These are phyloP conservation scores for Darevskia nairensis DNA, from an alignment of 2,797 vertebrate species.

Conservation along the genomic window DNA sequence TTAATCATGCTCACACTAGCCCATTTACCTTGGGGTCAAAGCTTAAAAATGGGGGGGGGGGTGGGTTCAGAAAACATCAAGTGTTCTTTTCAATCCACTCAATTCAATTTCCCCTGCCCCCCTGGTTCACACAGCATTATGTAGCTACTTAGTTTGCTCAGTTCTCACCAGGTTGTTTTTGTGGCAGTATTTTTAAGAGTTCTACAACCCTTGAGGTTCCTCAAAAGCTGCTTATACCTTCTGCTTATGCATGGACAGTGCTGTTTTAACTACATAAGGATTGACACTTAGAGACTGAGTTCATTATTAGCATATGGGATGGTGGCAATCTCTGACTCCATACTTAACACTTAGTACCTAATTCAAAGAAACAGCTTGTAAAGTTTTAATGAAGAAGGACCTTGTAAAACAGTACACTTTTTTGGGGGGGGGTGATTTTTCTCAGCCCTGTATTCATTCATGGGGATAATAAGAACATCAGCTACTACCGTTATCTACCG, in stretches of 20 bases:
- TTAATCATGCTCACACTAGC: not conserved
- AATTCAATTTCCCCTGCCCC: not conserved
- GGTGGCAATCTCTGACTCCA: not conserved
- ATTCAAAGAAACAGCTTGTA: not conserved
- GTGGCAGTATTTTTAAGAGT: not conserved
- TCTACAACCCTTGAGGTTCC: not conserved
- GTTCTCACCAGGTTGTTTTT: not conserved
- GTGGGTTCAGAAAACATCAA: no score
- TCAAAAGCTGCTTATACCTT: no score
- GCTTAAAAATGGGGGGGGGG: fast-evolving
- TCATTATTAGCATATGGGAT: not conserved
- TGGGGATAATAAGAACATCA: no score
- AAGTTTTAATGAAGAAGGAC: not conserved
- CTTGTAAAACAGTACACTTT: not conserved
- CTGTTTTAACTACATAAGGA: not conserved
- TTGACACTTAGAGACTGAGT: no score
- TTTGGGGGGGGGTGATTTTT: not conserved
- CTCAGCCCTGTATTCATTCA: no score
- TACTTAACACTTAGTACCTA: not conserved
- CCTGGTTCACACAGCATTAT: not conserved
- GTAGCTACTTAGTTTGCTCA: not conserved
- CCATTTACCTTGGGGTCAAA: not conserved
- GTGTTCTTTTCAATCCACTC: no score
- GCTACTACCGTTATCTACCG: no score
- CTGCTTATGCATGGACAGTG: not conserved